Percentiles rank a stretch among this genome's conserved stretches.
Evolutionary conservation across 1,140 invertebrate genomes (phyloP).

Genomic region (Sycophila sp.): DNA sequence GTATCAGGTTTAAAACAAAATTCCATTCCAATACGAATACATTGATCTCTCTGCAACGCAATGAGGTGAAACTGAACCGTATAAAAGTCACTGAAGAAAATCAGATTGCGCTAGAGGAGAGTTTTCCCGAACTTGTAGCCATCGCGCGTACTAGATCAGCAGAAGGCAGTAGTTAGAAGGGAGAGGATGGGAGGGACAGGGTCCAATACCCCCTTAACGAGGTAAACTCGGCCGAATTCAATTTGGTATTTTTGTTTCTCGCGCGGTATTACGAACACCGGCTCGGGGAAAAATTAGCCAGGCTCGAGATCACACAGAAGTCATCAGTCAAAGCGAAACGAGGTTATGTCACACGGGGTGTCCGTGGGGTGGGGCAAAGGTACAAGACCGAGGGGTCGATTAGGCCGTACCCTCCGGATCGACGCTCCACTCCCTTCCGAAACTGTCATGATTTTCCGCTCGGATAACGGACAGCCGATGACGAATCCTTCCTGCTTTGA

Average conservation of each 20-base stretch:
- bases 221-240: conserved; percentile 19
- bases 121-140: background rate
- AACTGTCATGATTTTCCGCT: conserved; percentile 31
- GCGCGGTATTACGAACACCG: background rate
- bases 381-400: conserved; percentile 19
- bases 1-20: no score
- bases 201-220: conserved; percentile 14
- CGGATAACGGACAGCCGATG: conserved; percentile 21
- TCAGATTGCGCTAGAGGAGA: no score
- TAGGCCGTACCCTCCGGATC: background rate
- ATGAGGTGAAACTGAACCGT: no score
- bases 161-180: no score
- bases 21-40: no score
- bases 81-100: no score
- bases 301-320: background rate
- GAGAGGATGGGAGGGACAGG: no score
- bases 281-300: conserved; percentile 12
- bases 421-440: background rate
- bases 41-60: no score
- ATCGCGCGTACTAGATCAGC: no score
- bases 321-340: conserved; percentile 31
- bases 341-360: conserved; percentile 19
- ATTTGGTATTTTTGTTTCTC: conserved; percentile 35
- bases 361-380: background rate
- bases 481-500: conserved; percentile 30